A percentile compares a stretch with the other conserved stretches of the same genome.
Evolutionary conservation across 2,888 invertebrate genomes (phyloP).

Genomic region (Eristalinus aeneus): DNA sequence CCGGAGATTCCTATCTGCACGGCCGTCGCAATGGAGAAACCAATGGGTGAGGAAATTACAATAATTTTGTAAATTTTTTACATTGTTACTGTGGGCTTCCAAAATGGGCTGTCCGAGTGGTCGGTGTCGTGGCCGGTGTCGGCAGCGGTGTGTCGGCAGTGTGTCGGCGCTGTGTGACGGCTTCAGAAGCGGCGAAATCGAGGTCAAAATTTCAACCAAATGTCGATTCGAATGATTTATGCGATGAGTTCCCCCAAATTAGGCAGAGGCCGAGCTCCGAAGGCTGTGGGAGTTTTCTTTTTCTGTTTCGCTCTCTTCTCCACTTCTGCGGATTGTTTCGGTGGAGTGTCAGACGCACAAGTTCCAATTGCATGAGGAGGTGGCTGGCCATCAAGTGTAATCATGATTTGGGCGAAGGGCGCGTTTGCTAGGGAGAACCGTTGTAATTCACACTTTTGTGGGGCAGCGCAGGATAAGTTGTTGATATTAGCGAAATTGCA

Average conservation of each 20-base stretch:
- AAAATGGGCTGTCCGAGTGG: neutral
- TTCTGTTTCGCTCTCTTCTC: neutral
- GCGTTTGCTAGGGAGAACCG: conserved; percentile 1
- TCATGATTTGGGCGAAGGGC: conserved; percentile 18
- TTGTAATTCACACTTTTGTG: conserved; percentile 29
- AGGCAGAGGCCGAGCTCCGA: conserved; percentile 35
- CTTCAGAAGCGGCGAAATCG: conserved; percentile 61
- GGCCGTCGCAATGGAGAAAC: conserved; percentile 27
- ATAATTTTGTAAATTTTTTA: conserved; percentile 58
- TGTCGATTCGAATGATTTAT: conserved; percentile 69
- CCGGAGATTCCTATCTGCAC: conserved; percentile 53
- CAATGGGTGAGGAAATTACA: conserved; percentile 63
- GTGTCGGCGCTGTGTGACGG: neutral
- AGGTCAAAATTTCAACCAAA: conserved; percentile 60
- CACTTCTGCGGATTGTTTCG: neutral
- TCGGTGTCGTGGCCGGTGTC: neutral
- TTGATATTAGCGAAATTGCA: neutral
- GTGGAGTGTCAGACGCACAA: neutral
- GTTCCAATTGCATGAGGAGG: conserved; percentile 1
- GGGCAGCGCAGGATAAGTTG: neutral
- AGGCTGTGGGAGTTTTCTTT: conserved; percentile 60
- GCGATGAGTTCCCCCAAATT: conserved; percentile 48
- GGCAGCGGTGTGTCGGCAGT: neutral
- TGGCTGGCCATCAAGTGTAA: conserved; percentile 59
- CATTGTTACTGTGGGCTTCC: conserved; percentile 43